These are phyloP conservation scores for Hydriomena furcata DNA, from an alignment of 2,888 invertebrate species.

Conservation along the genomic window DNA sequence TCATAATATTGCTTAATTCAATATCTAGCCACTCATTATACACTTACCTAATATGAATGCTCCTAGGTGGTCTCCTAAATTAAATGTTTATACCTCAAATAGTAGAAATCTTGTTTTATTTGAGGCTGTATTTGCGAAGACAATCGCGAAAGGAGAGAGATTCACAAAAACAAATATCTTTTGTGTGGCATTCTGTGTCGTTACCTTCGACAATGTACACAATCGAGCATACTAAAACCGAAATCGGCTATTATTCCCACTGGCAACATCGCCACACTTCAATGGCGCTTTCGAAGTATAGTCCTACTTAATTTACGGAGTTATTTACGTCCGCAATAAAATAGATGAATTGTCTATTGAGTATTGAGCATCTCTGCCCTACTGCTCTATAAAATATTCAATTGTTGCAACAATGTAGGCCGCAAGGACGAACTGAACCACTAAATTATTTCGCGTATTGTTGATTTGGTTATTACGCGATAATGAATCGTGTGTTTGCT, in stretches of 20 bases:
- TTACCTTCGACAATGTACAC: constrained; percentile 15
- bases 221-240: constrained; percentile 10
- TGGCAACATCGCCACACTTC: constrained; percentile 1
- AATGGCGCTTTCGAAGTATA: constrained; percentile 9
- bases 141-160: constrained; percentile 17
- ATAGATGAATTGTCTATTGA: constrained; percentile 61
- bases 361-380: constrained; percentile 41
- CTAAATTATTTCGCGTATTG: constrained; percentile 63
- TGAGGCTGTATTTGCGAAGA: constrained; percentile 15
- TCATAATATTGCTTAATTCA: constrained; percentile 23
- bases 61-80: constrained; percentile 19
- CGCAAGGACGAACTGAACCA: constrained; percentile 55
- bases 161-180: constrained; percentile 14
- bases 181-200: constrained; percentile 11
- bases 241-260: constrained; percentile 17
- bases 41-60: constrained; percentile 24
- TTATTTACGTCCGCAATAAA: constrained; percentile 56
- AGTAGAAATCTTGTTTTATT: constrained; percentile 22
- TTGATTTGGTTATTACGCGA: constrained; percentile 48
- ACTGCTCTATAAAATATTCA: constrained; percentile 59
- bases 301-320: constrained; percentile 30
- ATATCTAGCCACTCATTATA: constrained; percentile 19
- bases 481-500: constrained; percentile 49
- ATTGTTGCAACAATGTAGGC: constrained; percentile 54
- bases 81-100: constrained; percentile 21